Percentiles rank a stretch among this genome's conserved stretches.
phyloP scores from a whole-genome alignment of 2,113 vertebrate species.

The Romanogobio albipinnatus region DNA sequence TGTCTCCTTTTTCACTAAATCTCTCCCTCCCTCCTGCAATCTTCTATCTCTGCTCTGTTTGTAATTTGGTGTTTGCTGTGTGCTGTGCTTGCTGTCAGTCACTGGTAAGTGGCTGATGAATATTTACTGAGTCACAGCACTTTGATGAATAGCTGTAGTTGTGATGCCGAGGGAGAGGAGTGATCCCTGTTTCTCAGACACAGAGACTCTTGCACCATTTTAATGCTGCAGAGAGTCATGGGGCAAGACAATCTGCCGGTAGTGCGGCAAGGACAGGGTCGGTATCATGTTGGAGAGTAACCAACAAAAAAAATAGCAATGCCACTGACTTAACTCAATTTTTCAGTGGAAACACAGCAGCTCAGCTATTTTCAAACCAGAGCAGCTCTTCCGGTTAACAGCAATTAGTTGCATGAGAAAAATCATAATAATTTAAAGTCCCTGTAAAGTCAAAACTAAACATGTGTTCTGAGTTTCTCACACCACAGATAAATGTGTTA shows the following conservation, averaged over 20 bases:
- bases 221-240: slow-evolving; percentile 14
- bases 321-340: not conserved
- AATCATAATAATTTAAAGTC: too few species aligned
- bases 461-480: too few species aligned
- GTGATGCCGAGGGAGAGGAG: slow-evolving; percentile 17
- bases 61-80: slow-evolving; percentile 24
- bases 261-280: not conserved
- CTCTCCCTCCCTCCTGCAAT: not conserved
- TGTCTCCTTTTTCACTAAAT: not conserved
- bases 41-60: slow-evolving; percentile 29
- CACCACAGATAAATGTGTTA: too few species aligned
- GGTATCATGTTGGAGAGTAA: not conserved
- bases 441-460: too few species aligned
- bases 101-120: slow-evolving; percentile 48
- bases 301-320: not conserved
- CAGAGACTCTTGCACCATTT: slow-evolving; percentile 7
- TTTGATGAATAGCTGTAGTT: slow-evolving; percentile 39
- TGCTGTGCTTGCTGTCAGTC: slow-evolving; percentile 37
- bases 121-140: slow-evolving; percentile 51
- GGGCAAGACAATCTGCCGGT: not conserved
- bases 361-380: not conserved
- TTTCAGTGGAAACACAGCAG: not conserved
- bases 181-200: slow-evolving; percentile 12
- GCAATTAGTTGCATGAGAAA: not conserved
- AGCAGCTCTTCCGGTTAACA: not conserved